phyloP scores from a whole-genome alignment of 2,888 invertebrate species.

The Sarcophaga caerulescens region DNA sequence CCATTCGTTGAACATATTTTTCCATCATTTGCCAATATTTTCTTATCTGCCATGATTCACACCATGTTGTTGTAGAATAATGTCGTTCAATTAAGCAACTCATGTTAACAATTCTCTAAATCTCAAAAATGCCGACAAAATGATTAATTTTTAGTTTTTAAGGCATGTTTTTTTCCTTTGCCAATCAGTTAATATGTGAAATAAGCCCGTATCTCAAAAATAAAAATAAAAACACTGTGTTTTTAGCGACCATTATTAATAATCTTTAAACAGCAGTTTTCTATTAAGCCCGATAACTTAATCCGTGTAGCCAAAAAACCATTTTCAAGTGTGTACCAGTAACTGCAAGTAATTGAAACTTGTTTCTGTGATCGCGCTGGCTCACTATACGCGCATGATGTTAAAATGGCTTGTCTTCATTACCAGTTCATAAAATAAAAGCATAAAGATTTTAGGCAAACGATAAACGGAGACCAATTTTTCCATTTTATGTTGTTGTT shows the following conservation, averaged over 20 bases:
- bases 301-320: slow-evolving; percentile 33
- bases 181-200: slow-evolving; percentile 13
- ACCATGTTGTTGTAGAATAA: not conserved
- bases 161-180: slow-evolving; percentile 31
- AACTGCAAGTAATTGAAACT: slow-evolving; percentile 29
- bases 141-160: slow-evolving; percentile 42
- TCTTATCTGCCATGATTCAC: not conserved
- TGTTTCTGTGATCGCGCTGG: slow-evolving; percentile 13
- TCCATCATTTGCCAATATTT: not conserved
- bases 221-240: too few relatives aligned
- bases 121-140: slow-evolving; percentile 12
- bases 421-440: slow-evolving; percentile 63
- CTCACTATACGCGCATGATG: not conserved
- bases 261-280: slow-evolving; percentile 64
- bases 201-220: slow-evolving; percentile 23
- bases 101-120: slow-evolving; percentile 39
- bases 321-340: not conserved
- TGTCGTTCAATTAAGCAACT: slow-evolving; percentile 34
- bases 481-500: not conserved
- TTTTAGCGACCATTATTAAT: slow-evolving; percentile 43
- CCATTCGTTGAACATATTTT: too few relatives aligned
- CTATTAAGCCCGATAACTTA: slow-evolving; percentile 64
- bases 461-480: slow-evolving; percentile 41
- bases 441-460: slow-evolving; percentile 57
- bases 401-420: slow-evolving; percentile 41